Base-by-base conservation (phyloP, 2,797 vertebrate genomes). In the Falco rusticolus region DNA sequence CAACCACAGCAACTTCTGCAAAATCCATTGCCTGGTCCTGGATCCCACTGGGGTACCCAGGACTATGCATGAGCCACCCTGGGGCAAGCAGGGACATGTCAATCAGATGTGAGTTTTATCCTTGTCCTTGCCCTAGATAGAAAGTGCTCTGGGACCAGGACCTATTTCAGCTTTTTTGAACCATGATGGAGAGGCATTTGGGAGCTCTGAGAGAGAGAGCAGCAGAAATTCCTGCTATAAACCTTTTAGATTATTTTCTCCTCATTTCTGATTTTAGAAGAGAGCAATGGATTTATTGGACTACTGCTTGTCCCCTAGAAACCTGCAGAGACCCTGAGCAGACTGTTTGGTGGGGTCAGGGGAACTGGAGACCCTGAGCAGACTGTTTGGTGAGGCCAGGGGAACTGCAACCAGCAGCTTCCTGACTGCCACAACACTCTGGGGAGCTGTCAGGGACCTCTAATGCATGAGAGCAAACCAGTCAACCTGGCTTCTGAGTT, bases 341-440 rank as follows among this genome's bases (percentile, higher is more conserved):
- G 57, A 12, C 28, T 20, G 39, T 10, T 37, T 9, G 5, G 29
- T 11, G 50, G 47, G 33, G 25, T 11, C 64, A 57, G 68, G 39
- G 48, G 25, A 66, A 22, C 16, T 5, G 43, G 65, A 28, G 34
- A 31, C 4, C 33, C 56, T 12, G 18, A 25, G 48, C 45, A 57
- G 57, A 12, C 28, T 20, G 39, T 10, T 37, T 9, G 5, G 29
- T 11, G 50, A 47, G 33, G 25, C 11, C 64, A 57, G 68, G 39
- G 48, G 25, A 66, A 22, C 16, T 5, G 43, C 61, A 26, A 2
- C 3, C 47, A 64, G 64, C 63, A 63, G 21, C 21, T 22, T 34
- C 41, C 45, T 7, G 1, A 3, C 31, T 25, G 51, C 57, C 60
- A 11, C 0, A 0, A 9, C 60, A 34, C 61, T 53, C 7, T 1